A percentile compares a stretch with the other conserved stretches of the same genome.
Evolutionary conservation across 2,888 invertebrate genomes (phyloP).

Genomic region (Dromius quadrimaculatus): DNA sequence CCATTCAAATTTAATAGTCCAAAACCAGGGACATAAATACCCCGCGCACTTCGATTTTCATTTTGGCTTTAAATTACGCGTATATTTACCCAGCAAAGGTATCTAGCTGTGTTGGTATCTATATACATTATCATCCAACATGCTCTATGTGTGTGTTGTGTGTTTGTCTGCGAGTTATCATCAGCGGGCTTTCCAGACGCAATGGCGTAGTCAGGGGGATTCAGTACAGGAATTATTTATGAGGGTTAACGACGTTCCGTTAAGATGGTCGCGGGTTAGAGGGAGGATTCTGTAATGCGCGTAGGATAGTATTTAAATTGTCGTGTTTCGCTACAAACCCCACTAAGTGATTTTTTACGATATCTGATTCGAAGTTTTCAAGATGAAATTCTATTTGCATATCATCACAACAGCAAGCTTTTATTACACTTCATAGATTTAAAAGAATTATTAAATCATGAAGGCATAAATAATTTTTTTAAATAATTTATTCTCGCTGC

Average conservation of each 20-base stretch:
- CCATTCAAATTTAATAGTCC: slow-evolving; percentile 29
- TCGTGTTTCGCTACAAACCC: slow-evolving; percentile 13
- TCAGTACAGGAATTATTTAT: slow-evolving; percentile 41
- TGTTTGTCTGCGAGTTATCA: slow-evolving; percentile 37
- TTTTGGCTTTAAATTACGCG: slow-evolving; percentile 40
- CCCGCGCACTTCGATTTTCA: slow-evolving; percentile 38
- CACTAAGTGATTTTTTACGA: slow-evolving; percentile 21
- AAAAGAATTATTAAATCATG: too few species aligned
- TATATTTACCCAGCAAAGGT: slow-evolving; percentile 28
- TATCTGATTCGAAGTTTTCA: too few species aligned
- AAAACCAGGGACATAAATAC: slow-evolving; percentile 25
- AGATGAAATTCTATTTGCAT: too few species aligned
- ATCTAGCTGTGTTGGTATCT: background rate
- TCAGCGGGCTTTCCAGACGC: slow-evolving; percentile 16
- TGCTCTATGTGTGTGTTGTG: slow-evolving; percentile 6
- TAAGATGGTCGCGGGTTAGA: slow-evolving; percentile 19
- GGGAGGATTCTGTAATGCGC: slow-evolving; percentile 23
- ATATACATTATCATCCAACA: background rate
- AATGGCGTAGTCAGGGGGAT: slow-evolving; percentile 15
- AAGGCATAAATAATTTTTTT: too few species aligned
- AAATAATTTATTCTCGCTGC: too few species aligned
- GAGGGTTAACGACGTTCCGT: slow-evolving; percentile 44
- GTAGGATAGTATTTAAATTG: slow-evolving; percentile 25
- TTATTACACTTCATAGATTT: too few species aligned
- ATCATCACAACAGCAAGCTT: too few species aligned